Percentiles rank a stretch among this genome's conserved stretches.
Conservation (phyloP, 2,888 invertebrate genomes). For the Napeogenes inachia region DNA sequence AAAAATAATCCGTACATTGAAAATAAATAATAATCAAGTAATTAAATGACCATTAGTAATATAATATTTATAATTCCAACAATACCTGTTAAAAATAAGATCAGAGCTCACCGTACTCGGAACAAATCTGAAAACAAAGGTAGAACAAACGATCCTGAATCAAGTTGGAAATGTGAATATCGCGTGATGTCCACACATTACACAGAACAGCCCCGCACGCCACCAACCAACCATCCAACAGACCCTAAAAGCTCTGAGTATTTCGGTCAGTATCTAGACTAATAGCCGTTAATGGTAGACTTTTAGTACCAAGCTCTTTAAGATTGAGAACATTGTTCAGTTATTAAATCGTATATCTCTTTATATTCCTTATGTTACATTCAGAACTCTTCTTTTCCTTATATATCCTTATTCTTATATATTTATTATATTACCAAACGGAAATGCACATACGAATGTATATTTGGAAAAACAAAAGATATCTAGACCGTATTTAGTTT, state of each 20-base stretch:
- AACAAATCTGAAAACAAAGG: conserved; percentile 33
- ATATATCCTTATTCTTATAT: too few relatives aligned
- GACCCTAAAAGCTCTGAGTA: conserved; percentile 12
- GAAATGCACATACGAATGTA: too few relatives aligned
- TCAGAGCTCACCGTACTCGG: conserved; percentile 26
- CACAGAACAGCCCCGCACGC: conserved; percentile 25
- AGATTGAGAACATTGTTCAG: neutral
- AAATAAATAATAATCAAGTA: neutral
- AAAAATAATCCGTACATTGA: neutral
- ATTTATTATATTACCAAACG: too few relatives aligned
- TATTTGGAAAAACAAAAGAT: too few relatives aligned
- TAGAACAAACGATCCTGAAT: conserved; percentile 30
- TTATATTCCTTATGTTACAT: neutral
- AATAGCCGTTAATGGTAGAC: too few relatives aligned
- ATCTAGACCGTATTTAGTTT: too few relatives aligned
- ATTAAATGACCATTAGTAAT: neutral
- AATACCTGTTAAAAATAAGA: neutral
- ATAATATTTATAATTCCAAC: neutral
- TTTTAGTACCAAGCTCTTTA: too few relatives aligned
- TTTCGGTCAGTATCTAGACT: conserved; percentile 8
- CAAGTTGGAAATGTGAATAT: conserved; percentile 37
- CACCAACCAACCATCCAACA: conserved; percentile 13
- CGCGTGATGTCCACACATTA: conserved; percentile 35
- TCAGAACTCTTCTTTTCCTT: too few relatives aligned
- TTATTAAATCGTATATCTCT: neutral